Evolutionary conservation across 1,140 invertebrate species (phyloP), one percentile per base, ranked within the genome.

Genomic region (Episyrphus balteatus): DNA sequence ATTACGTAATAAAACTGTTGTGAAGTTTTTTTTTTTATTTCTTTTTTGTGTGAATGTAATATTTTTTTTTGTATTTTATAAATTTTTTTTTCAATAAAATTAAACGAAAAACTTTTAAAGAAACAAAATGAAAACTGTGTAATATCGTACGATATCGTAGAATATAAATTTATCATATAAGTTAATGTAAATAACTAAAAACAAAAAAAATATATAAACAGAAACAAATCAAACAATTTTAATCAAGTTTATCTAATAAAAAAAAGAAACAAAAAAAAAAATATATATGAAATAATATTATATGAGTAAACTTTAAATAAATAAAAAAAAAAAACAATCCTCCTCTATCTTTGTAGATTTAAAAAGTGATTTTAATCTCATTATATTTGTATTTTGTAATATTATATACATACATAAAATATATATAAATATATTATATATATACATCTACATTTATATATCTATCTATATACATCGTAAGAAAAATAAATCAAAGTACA

Each of bases 191-290:
- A 48, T 49, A 30, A 51, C 55, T 41, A 37, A 41, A 43, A 42
- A 21, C 48, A 42, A 44, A 48, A 44, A 11, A 37, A 47, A 26
- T 47, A 34, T 46, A 55, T 15, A 51, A 40, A 48, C 11, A 55
- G 56, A 61, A 61, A 61, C 56, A 51, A 58, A 59, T 52, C 61
- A 56, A 61, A 61, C 59, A 61, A 61, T 58, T 31, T 52, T 39
- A 51, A 53, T 51, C 49, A 14, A 54, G 36, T 49, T 48, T 42
- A 51, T 50, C 44, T 50, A 54, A 53, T 53, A 49, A 50, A 55
- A 55, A 44, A 51, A 54, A 49, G 49, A 45, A 46, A 49, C 43
- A 39, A 38, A 41, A 45, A 49, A 47, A n/a, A 33, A 47, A 46
- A 46, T 50, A 34, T 46, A 42, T 34, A 33, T 45, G 19, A 52